phyloP scores from a whole-genome alignment of 2,888 invertebrate species.

The Hymenopus coronatus region DNA sequence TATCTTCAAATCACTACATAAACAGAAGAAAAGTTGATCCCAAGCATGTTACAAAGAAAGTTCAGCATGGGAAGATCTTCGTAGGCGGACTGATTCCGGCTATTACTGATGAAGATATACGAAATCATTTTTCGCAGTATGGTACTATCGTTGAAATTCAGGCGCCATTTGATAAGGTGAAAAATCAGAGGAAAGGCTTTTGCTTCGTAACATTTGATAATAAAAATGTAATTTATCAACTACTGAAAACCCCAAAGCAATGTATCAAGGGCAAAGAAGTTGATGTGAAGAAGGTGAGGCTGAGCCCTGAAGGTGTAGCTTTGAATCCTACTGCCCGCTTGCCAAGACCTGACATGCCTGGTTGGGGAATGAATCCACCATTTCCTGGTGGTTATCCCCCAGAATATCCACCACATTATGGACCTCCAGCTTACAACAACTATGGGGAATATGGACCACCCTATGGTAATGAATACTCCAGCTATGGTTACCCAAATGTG shows the following conservation, averaged over 20 bases:
- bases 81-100: slow-evolving; percentile 63
- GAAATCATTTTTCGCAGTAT: slow-evolving; percentile 57
- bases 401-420: slow-evolving; percentile 47
- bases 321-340: slow-evolving; percentile 34
- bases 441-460: slow-evolving; percentile 43
- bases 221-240: slow-evolving; percentile 57
- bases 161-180: slow-evolving; percentile 63
- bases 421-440: slow-evolving; percentile 45
- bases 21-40: slow-evolving; percentile 64
- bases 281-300: slow-evolving; percentile 55
- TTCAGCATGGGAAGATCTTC: slow-evolving; percentile 61
- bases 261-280: slow-evolving; percentile 59
- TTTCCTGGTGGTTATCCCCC: slow-evolving; percentile 37
- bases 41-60: slow-evolving; percentile 62
- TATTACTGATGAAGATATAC: slow-evolving; percentile 59
- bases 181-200: slow-evolving; percentile 61
- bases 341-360: slow-evolving; percentile 37
- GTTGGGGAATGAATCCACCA: slow-evolving; percentile 35
- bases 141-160: slow-evolving; percentile 62
- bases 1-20: slow-evolving; percentile 56
- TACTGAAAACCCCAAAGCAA: slow-evolving; percentile 57
- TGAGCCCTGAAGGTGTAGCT: slow-evolving; percentile 49
- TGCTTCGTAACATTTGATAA: slow-evolving; percentile 66
- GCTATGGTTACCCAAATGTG: slow-evolving; percentile 42
- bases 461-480: slow-evolving; percentile 23